Base-by-base conservation (phyloP, 2,888 invertebrate species). In the Synanthedon tipuliformis region DNA sequence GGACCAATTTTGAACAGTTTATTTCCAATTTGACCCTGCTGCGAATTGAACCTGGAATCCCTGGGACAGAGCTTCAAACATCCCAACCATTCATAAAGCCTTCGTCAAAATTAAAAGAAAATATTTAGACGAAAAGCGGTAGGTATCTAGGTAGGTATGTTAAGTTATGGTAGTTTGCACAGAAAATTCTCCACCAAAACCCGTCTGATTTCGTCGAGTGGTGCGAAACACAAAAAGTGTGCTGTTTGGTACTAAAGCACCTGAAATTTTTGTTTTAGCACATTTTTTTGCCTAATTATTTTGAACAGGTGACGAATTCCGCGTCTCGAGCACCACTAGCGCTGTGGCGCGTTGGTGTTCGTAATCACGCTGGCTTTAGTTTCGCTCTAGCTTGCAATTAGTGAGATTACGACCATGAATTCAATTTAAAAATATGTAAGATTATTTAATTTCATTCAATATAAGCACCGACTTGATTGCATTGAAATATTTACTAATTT, bases 271-370 rank as follows among this genome's bases (percentile, higher is more conserved):
- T 87, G 83, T 86, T 85, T 81, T 81, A 71, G 69, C 75, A 69
- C 75, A 79, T 81, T 86, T 87, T 87, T 88, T 88, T 88, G 86
- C 84, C 88, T 88, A 88, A 88, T 88, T 88, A 88, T 88, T 88
- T 87, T 82, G 78, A 85, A 85, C 86, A 86, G 86, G 86, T 86
- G 86, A 86, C 86, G 86, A 84, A 83, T 81, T 80, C 72, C 73
- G 65, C 74, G 83, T 83, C 84, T 85, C 79, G 71, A 86, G 86
- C 67, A 78, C 80, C 80, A 73, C 80, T 77, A 76, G 52, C 57
- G 62, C 59, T 67, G 71, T 73, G 76, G 75, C 81, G 75, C 66
- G 67, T 65, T 75, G 68, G 75, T 69, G 78, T 76, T 76, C 73
- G 74, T 65, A 68, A 73, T 34, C 34, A 75, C 69, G 64, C 61